These are phyloP conservation scores for Halcyon smyrnensis DNA, from an alignment of 2,797 vertebrate species.

Conservation along the genomic window DNA sequence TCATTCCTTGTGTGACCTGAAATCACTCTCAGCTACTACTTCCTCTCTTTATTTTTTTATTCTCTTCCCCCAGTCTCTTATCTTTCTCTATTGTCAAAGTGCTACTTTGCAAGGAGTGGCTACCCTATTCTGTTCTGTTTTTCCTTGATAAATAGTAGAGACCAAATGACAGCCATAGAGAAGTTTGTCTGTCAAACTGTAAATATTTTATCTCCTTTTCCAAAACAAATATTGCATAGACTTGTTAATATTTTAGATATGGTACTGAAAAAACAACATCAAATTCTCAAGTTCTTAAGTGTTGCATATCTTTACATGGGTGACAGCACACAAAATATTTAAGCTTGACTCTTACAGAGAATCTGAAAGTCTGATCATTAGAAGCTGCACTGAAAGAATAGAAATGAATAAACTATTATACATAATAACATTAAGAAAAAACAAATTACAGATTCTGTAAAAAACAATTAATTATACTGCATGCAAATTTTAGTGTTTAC, in stretches of 20 bases:
- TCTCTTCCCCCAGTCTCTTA: background rate
- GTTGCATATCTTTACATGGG: background rate
- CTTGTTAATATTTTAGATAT: background rate
- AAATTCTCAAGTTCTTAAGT: background rate
- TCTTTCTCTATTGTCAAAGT: background rate
- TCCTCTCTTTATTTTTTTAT: background rate
- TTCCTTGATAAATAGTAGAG: background rate
- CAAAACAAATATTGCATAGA: background rate
- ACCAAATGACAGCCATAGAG: background rate
- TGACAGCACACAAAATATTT: background rate
- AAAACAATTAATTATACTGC: background rate
- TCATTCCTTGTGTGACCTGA: background rate
- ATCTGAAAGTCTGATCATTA: background rate
- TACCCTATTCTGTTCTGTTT: background rate
- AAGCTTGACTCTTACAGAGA: background rate
- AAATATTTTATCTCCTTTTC: background rate
- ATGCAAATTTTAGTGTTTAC: slow-evolving; percentile 58
- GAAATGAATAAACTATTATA: background rate
- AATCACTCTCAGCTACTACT: background rate
- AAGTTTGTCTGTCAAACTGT: background rate
- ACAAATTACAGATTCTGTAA: background rate
- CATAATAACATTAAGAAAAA: background rate
- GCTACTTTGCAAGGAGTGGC: background rate
- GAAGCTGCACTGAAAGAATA: background rate
- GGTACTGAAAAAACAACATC: background rate